Percentiles rank a stretch among this genome's conserved stretches.
phyloP scores from a whole-genome alignment of 2,113 vertebrate genomes.

The Pholis gunnellus region DNA sequence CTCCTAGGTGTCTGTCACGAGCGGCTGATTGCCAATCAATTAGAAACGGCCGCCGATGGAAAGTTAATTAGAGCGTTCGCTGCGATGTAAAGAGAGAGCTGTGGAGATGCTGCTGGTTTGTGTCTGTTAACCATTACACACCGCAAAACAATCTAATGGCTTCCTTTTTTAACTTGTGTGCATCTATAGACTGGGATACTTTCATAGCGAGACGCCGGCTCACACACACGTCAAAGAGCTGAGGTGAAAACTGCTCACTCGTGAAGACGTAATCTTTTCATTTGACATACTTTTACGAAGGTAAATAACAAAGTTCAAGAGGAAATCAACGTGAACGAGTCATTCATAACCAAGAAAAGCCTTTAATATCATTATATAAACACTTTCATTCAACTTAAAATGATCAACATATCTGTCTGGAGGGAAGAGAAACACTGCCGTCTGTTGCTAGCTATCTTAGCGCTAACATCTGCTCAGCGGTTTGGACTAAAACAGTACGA shows the following conservation, averaged over 20 bases:
- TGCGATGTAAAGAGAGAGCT: conserved; percentile 10
- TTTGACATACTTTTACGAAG: not conserved
- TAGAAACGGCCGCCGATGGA: conserved; percentile 22
- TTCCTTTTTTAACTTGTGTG: not conserved
- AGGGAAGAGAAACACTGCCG: too few species aligned
- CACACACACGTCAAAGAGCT: not conserved
- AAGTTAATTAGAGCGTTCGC: conserved; percentile 43
- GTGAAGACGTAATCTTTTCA: not conserved
- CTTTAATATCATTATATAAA: not conserved
- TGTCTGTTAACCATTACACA: not conserved
- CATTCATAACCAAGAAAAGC: not conserved
- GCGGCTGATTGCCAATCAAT: conserved; percentile 48
- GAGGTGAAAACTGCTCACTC: not conserved
- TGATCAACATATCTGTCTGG: too few species aligned
- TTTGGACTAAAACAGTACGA: too few species aligned
- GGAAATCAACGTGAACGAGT: not conserved
- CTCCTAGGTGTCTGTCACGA: conserved; percentile 47
- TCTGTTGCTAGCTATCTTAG: too few species aligned
- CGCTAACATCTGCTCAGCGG: too few species aligned
- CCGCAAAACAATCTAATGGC: not conserved
- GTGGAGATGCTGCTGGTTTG: conserved; percentile 13
- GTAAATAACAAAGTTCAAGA: not conserved
- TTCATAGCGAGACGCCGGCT: not conserved
- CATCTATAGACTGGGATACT: not conserved
- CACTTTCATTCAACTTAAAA: too few species aligned